Percentiles rank a stretch among this genome's conserved stretches.
Evolutionary conservation across 2,797 vertebrate species (phyloP).

Genomic region (Propithecus deckenii): DNA sequence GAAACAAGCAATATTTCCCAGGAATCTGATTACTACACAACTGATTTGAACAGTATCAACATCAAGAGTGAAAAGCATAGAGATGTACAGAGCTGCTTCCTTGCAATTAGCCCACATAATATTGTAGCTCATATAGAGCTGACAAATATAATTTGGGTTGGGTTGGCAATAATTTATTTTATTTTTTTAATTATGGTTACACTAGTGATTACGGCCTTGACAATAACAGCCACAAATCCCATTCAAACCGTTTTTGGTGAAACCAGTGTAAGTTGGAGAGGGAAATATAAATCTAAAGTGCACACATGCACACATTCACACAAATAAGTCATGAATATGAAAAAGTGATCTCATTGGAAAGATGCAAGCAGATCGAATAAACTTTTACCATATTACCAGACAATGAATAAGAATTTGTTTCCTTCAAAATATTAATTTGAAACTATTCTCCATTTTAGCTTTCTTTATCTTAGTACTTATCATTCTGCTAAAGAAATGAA

Average conservation of each 20-base stretch:
- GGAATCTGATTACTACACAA: not conserved
- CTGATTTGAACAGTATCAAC: not conserved
- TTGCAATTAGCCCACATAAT: not conserved
- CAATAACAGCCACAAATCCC: not conserved
- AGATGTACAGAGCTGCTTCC: not conserved
- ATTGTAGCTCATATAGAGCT: not conserved
- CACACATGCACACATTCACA: not conserved
- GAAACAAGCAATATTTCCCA: not conserved
- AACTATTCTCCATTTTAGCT: not conserved
- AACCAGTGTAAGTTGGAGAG: not conserved
- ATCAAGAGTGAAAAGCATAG: not conserved
- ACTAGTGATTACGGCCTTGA: not conserved
- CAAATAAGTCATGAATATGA: not conserved
- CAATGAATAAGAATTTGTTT: not conserved
- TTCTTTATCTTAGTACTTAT: not conserved
- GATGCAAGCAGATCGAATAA: not conserved
- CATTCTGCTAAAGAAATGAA: conserved; percentile 9
- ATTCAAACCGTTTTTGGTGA: not conserved
- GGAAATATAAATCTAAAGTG: not conserved
- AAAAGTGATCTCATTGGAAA: not conserved
- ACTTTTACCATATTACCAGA: not conserved
- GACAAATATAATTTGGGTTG: not conserved
- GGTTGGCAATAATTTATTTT: not conserved
- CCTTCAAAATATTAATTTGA: not conserved
- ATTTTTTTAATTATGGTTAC: not conserved